Evolutionary conservation across 2,888 invertebrate species (phyloP).

Genomic region (Oeneis ivallda): DNA sequence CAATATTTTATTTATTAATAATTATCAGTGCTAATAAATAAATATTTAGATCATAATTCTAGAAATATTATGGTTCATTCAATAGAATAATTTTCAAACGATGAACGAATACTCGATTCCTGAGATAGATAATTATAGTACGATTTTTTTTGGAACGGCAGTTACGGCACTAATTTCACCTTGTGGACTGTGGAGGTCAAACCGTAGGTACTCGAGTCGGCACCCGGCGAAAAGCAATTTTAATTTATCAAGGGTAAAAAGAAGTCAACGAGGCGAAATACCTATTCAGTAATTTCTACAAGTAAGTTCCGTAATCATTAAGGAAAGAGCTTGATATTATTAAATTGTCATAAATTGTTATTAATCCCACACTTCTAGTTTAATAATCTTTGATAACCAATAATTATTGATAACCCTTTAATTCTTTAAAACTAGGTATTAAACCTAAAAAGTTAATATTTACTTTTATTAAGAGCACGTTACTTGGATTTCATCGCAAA

Average conservation of each 20-base stretch:
- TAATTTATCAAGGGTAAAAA: conserved; percentile 30
- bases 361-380: not conserved
- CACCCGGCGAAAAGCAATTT: conserved; percentile 32
- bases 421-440: too few relatives aligned
- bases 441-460: too few relatives aligned
- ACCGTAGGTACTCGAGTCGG: conserved; percentile 35
- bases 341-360: not conserved
- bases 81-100: too few relatives aligned
- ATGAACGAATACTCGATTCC: not conserved
- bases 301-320: conserved; percentile 17
- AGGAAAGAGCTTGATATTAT: not conserved
- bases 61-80: too few relatives aligned
- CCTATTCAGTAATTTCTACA: conserved; percentile 15
- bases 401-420: not conserved
- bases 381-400: conserved; percentile 6
- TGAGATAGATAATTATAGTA: too few relatives aligned
- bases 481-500: not conserved
- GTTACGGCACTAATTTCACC: conserved; percentile 58
- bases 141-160: too few relatives aligned
- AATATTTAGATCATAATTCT: too few relatives aligned
- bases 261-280: conserved; percentile 31
- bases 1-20: too few relatives aligned
- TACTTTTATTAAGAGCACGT: not conserved
- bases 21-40: too few relatives aligned
- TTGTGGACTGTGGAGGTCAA: conserved; percentile 78